phyloP scores from a whole-genome alignment of 2,797 vertebrate species.

The Coccyzus lansbergi region DNA sequence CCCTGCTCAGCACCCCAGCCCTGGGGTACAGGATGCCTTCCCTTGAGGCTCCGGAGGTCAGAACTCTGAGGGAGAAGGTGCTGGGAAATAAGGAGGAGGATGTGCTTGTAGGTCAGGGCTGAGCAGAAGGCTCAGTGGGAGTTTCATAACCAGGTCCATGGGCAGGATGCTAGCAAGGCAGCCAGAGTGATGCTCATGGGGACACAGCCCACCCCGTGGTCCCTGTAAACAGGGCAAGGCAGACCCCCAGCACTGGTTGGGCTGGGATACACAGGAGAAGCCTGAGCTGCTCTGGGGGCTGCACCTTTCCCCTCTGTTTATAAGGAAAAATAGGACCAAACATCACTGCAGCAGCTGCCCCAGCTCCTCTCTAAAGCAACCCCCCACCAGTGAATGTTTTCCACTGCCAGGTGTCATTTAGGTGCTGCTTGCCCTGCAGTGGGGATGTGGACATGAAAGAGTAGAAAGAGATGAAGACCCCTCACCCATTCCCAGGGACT shows the following conservation, averaged over 20 bases:
- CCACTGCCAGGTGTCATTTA: not conserved
- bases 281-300: fast-evolving
- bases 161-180: not conserved
- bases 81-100: not conserved
- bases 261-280: not conserved
- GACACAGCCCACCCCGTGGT: not conserved
- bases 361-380: not conserved
- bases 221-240: fast-evolving
- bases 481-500: not conserved
- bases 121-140: not conserved
- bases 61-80: fast-evolving
- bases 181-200: fast-evolving
- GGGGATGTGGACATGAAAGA: fast-evolving
- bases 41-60: not conserved
- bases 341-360: not conserved
- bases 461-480: not conserved
- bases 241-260: fast-evolving
- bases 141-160: not conserved
- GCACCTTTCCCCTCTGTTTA: not conserved
- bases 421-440: not conserved
- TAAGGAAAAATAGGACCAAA: not conserved
- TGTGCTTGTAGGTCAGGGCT: fast-evolving
- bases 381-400: fast-evolving
- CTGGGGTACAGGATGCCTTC: too few relatives aligned
- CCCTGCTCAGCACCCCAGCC: fast-evolving